A percentile compares a stretch with the other conserved stretches of the same genome.
phyloP scores from a whole-genome alignment of 2,113 vertebrate genomes.

The Pedionomus torquatus region DNA sequence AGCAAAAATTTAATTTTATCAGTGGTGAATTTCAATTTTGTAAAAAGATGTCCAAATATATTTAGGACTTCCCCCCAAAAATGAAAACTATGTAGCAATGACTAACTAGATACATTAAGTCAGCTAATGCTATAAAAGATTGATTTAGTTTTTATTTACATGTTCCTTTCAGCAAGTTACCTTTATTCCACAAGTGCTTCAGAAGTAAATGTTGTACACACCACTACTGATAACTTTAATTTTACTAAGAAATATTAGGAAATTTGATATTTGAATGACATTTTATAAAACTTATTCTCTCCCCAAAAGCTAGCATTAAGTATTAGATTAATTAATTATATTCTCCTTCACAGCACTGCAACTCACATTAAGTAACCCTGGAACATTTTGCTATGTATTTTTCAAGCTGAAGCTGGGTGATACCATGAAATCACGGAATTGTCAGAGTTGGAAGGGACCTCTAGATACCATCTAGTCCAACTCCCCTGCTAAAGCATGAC shows the following conservation, averaged over 20 bases:
- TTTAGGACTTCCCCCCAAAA: background rate
- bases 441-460: too few relatives aligned
- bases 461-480: too few relatives aligned
- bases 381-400: background rate
- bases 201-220: background rate
- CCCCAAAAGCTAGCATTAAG: background rate
- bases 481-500: too few relatives aligned
- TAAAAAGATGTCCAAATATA: background rate
- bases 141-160: background rate
- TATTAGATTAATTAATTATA: background rate
- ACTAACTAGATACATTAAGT: background rate
- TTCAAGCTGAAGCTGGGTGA: background rate
- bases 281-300: background rate
- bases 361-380: fast-evolving
- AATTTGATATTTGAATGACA: background rate
- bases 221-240: background rate
- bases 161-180: background rate
- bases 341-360: background rate
- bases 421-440: too few relatives aligned
- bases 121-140: background rate
- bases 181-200: background rate
- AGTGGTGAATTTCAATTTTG: background rate
- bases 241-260: background rate
- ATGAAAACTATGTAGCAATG: background rate
- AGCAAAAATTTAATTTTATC: background rate